Base-by-base conservation (phyloP, 2,888 invertebrate species). In the Chymomyza caudatula region DNA sequence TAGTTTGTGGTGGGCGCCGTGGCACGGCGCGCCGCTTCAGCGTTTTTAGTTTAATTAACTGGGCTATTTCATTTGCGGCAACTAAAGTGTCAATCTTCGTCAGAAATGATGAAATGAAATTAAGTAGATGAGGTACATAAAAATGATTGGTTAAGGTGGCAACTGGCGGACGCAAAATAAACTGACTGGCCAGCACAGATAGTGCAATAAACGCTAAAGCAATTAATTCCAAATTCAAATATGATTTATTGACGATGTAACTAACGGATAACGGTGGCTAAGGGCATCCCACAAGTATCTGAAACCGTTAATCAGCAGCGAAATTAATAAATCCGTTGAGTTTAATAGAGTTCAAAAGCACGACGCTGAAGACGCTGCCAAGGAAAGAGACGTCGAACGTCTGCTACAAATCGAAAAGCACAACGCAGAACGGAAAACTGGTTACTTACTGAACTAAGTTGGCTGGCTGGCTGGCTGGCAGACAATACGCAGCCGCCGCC, bases 301-400 rank as follows among this genome's bases (percentile, higher is more conserved):
- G 76, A 78, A 83, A 83, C 78, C 78, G 80, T 83, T 82, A 84
- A 84, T 84, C 83, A 85, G 81, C 83, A 78, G 72, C 77, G 73
- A 85, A 84, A 84, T 84, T 84, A 85, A 85, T 85, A 82, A 85
- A 80, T 81, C 80, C 82, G 73, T 72, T 74, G 78, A 87, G 83
- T 87, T 87, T 87, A 87, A 87, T 87, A 81, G 86, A 87, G 88
- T 87, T 87, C 87, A 85, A 82, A 80, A 74, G 69, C 54, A 77
- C 58, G 20, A 29, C 54, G 43, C 44, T 11, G 67, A 67, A 56
- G 58, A 54, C n/a, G 13, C 13, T 54, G 25, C 47, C 25, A 23
- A 63, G 19, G 2, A 58, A n/a, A 22, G 17, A n/a, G 23, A 19
- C 8, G 3, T 20, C 11, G 1, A 56, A 52, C 25, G 22, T 43